A percentile compares a stretch with the other conserved stretches of the same genome.
phyloP scores from a whole-genome alignment of 2,113 vertebrate species.

The Bettongia penicillata region DNA sequence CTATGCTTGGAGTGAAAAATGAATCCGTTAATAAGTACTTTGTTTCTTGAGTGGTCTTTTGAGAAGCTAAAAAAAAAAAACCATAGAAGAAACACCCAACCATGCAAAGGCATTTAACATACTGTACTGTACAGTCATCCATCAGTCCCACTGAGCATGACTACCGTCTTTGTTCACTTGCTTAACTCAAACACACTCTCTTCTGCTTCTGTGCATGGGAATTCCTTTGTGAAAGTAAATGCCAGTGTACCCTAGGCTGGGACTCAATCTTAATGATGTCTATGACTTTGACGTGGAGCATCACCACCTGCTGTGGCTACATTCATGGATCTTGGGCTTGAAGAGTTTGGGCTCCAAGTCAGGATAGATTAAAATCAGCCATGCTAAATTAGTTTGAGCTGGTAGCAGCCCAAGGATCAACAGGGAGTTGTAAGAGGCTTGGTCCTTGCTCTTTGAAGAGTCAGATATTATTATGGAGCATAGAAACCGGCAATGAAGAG shows the following conservation, averaged over 20 bases:
- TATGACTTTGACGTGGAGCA: background rate
- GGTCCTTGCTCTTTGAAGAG: background rate
- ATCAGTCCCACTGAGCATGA: background rate
- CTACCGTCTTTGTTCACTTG: background rate
- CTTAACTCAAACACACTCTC: background rate
- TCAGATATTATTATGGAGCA: background rate
- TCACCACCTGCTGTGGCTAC: background rate
- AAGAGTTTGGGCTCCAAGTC: background rate
- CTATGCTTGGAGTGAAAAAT: background rate
- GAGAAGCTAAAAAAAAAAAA: background rate
- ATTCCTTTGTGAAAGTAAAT: background rate
- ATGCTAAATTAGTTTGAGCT: background rate
- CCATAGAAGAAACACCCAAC: background rate
- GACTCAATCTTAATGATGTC: background rate
- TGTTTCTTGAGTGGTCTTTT: background rate
- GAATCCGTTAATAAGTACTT: background rate
- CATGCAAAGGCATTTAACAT: background rate
- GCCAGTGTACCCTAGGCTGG: background rate
- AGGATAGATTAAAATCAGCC: background rate
- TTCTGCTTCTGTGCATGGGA: background rate
- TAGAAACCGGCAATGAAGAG: background rate
- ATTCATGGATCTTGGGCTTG: background rate
- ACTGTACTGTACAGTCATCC: background rate
- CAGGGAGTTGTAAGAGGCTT: background rate
- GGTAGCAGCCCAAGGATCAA: background rate